Evolutionary conservation across 2,888 invertebrate species (phyloP).

Genomic region (Lacanobia oleracea): DNA sequence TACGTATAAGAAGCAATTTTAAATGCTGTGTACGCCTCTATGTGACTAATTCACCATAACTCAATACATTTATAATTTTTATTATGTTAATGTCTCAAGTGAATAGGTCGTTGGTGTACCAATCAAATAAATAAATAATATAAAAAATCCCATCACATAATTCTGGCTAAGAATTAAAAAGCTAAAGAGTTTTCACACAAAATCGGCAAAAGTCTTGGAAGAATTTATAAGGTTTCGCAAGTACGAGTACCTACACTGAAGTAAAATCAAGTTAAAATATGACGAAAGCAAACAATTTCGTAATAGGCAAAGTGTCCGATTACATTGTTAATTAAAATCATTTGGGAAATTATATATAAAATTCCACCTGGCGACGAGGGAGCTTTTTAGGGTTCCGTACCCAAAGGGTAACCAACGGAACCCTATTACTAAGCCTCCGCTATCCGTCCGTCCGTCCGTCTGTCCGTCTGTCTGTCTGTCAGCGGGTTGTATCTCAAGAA

Average conservation of each 20-base stretch:
- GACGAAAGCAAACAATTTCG: slow-evolving; percentile 42
- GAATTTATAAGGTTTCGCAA: slow-evolving; percentile 8
- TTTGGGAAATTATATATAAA: slow-evolving; percentile 39
- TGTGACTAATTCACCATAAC: too few relatives aligned
- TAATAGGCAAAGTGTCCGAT: slow-evolving; percentile 34
- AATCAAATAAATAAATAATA: not conserved
- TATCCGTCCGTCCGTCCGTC: too few relatives aligned
- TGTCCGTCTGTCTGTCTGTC: too few relatives aligned
- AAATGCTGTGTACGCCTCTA: too few relatives aligned
- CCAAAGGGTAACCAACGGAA: too few relatives aligned
- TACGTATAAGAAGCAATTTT: too few relatives aligned
- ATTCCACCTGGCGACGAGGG: slow-evolving; percentile 19
- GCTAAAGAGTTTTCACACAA: not conserved
- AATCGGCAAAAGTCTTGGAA: not conserved
- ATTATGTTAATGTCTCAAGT: not conserved
- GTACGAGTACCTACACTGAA: not conserved
- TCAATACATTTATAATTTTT: too few relatives aligned
- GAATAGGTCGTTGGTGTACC: too few relatives aligned
- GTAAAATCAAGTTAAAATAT: not conserved
- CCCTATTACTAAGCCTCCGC: too few relatives aligned
- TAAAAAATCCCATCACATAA: not conserved
- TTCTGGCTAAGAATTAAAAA: not conserved
- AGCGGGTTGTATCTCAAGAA: too few relatives aligned
- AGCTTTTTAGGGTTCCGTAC: too few relatives aligned
- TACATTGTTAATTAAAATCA: slow-evolving; percentile 51